phyloP scores from a whole-genome alignment of 2,888 invertebrate genomes.

The Dicyrtoma fusca region DNA sequence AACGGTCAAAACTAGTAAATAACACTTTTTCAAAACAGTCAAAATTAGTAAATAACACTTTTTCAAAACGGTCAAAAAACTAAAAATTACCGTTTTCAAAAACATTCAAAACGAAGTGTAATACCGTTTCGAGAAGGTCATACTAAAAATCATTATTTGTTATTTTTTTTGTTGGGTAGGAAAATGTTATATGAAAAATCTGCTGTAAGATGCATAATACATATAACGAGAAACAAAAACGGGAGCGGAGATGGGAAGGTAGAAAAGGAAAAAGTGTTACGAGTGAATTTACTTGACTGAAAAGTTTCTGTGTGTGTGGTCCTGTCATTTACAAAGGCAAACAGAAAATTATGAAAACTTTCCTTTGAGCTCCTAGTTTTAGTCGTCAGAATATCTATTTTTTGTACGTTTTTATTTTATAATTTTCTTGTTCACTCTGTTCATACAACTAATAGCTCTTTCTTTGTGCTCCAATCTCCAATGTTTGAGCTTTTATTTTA shows the following conservation, averaged over 20 bases:
- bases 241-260: not conserved
- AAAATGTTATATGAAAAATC: not conserved
- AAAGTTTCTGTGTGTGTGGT: not conserved
- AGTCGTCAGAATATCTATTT: not conserved
- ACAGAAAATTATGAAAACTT: not conserved
- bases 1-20: constrained; percentile 2
- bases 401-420: not conserved
- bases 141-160: too few species aligned
- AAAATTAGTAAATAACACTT: not conserved
- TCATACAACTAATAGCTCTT: too few species aligned
- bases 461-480: too few species aligned
- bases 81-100: too few species aligned
- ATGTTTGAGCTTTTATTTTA: too few species aligned
- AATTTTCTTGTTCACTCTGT: not conserved
- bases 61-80: not conserved
- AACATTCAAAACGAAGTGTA: too few species aligned
- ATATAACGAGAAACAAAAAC: not conserved
- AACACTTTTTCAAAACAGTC: too few species aligned
- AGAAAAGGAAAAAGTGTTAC: too few species aligned
- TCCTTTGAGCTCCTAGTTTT: not conserved
- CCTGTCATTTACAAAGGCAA: too few species aligned
- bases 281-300: not conserved
- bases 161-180: not conserved
- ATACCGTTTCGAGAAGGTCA: too few species aligned
- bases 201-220: constrained; percentile 8